Conservation (phyloP, 2,797 vertebrate genomes). For the Lindbergichthys nudifrons region DNA sequence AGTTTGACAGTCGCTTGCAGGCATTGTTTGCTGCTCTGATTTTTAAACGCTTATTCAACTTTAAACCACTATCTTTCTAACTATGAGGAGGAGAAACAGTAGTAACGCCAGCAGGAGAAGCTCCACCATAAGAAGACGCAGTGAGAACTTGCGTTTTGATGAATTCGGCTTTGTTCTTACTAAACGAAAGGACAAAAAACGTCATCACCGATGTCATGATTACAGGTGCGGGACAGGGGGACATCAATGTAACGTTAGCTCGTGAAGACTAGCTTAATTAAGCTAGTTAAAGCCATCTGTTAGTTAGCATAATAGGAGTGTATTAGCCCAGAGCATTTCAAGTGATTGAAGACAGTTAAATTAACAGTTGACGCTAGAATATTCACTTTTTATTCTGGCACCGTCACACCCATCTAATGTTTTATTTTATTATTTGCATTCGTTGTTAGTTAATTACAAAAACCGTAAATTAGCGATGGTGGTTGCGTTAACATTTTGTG, state of each 20-base stretch:
- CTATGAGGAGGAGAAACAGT: conserved; percentile 64
- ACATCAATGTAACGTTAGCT: not conserved
- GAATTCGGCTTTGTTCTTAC: conserved; percentile 82
- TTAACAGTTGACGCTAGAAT: too few species aligned
- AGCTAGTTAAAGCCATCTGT: not conserved
- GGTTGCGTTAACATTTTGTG: too few species aligned
- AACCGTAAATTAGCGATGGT: too few species aligned
- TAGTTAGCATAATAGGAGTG: not conserved
- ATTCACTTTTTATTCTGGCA: too few species aligned
- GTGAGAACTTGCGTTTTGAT: conserved; percentile 74
- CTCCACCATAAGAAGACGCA: conserved; percentile 46
- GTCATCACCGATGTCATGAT: conserved; percentile 77
- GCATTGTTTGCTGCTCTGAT: not conserved
- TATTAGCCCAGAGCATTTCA: not conserved
- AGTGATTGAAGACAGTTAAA: too few species aligned
- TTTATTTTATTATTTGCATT: not conserved
- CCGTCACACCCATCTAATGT: not conserved
- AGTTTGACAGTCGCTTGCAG: conserved; percentile 15
- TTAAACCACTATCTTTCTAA: not conserved
- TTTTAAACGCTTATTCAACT: not conserved
- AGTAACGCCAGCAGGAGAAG: conserved; percentile 51
- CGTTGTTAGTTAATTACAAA: too few species aligned
- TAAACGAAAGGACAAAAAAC: conserved; percentile 75
- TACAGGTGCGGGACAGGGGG: conserved; percentile 76
- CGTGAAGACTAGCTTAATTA: not conserved